Base-by-base conservation (phyloP, 2,113 vertebrate genomes). In the Hydropotes inermis region DNA sequence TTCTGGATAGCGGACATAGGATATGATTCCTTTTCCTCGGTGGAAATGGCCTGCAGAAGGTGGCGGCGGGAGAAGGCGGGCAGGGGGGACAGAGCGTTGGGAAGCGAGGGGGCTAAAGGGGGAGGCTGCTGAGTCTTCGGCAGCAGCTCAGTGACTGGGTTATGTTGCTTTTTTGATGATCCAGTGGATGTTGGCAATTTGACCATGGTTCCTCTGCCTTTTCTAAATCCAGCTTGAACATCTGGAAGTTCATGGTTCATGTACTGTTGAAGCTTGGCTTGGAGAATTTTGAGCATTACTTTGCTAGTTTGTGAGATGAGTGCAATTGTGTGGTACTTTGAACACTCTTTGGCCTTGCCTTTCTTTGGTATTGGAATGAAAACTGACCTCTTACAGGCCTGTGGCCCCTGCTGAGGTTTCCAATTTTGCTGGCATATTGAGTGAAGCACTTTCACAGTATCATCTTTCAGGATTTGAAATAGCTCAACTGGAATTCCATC, bases 1-100 rank as follows among this genome's bases (percentile, higher is more conserved):
- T 99, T 99, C 99, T 99, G 99, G 99, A 99, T 99, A 99, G 99
- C 99, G 99, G 99, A 99, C 99, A 99, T 99, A 99, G 99, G 99
- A 99, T 99, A 99, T 99, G 99, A 99, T 99, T 99, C 99, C 98
- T 98, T 98, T 99, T 99, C 98, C 99, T 99, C 96, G 98, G 98
- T 97, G 98, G 97, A 98, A 98, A 98, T 97, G 96, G 97, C 97
- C 98, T 98, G 97, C 94, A 97, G 98, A 98, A 97, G 98, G 97
- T 96, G 74, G 96, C 96, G 96, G 97, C 96, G 98, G 98, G 98
- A 98, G 96, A 98, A 98, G 98, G 97, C 95, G 93, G 98, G 97
- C 97, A 10, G 93, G 97, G 97, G 97, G 98, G 86, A 97, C 91
- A 94, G 94, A 97, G 82, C 97, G 89, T 96, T 94, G 98, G 97